These are phyloP conservation scores for Pachyseris speciosa DNA, from an alignment of 64 coral and sea anemone species.

Conservation along the genomic window DNA sequence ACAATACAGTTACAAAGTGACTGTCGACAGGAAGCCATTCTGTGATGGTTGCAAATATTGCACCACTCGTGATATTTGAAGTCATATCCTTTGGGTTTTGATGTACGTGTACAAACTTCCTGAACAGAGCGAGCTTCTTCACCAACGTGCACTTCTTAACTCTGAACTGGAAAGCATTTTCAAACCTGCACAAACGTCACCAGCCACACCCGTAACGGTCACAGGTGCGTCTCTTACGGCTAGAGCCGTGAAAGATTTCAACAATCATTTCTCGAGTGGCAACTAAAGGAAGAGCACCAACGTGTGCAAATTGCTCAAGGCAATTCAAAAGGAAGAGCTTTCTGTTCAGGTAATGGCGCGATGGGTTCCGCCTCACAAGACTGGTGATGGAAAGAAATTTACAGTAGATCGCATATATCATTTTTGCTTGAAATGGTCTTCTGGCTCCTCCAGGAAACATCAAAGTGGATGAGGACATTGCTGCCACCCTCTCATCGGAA, in stretches of 20 bases:
- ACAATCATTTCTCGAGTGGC: constrained; percentile 32
- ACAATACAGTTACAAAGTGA: constrained; percentile 54
- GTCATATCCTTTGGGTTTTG: constrained; percentile 51
- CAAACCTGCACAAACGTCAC: constrained; percentile 3
- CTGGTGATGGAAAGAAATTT: constrained; percentile 29
- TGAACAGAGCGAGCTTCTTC: constrained; percentile 37
- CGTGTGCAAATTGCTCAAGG: constrained; percentile 43
- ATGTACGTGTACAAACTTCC: constrained; percentile 32
- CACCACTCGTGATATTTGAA: constrained; percentile 59
- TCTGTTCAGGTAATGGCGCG: constrained; percentile 59
- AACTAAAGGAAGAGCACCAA: constrained; percentile 38
- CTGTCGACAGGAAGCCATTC: constrained; percentile 15
- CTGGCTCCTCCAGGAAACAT: constrained; percentile 47
- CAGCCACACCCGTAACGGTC: constrained; percentile 3
- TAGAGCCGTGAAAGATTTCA: neutral
- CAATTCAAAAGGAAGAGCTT: constrained; percentile 42
- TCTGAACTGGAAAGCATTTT: constrained; percentile 48
- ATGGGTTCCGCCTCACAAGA: constrained; percentile 47
- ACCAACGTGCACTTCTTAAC: constrained; percentile 56
- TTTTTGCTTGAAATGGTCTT: constrained; percentile 70
- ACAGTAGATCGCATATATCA: constrained; percentile 38
- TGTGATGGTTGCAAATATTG: constrained; percentile 72
- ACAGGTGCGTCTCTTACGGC: neutral
- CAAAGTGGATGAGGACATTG: constrained; percentile 15
- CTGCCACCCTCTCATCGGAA: constrained; percentile 21